A percentile compares a stretch with the other conserved stretches of the same genome.
Evolutionary conservation across 2,797 vertebrate genomes (phyloP).

Genomic region (Hapalemur alaotrensis): DNA sequence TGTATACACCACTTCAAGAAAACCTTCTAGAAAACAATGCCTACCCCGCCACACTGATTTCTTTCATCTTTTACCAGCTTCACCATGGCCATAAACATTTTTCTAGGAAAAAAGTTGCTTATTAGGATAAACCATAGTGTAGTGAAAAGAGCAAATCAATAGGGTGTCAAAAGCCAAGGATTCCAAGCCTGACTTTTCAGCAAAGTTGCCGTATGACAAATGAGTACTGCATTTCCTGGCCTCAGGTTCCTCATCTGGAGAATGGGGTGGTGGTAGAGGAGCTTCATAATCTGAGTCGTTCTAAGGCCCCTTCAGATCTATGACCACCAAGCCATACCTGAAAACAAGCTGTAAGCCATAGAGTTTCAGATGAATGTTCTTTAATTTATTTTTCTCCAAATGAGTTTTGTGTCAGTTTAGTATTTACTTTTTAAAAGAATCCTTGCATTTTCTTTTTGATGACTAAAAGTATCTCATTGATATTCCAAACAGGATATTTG

Average conservation of each 20-base stretch:
- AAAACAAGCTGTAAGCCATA: neutral
- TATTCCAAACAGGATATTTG: constrained; percentile 74
- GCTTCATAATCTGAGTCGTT: neutral
- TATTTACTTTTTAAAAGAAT: constrained; percentile 68
- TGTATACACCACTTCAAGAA: neutral
- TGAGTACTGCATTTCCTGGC: neutral
- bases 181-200: neutral
- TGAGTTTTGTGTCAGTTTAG: constrained; percentile 32
- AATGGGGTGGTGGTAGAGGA: neutral
- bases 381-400: constrained; percentile 47
- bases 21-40: neutral
- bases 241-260: neutral
- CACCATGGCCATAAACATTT: neutral
- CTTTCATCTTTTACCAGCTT: neutral
- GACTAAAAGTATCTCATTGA: constrained; percentile 76
- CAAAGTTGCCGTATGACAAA: neutral
- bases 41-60: neutral
- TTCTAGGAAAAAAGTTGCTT: neutral
- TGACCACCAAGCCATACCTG: neutral
- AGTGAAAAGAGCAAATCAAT: neutral
- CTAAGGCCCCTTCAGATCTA: neutral
- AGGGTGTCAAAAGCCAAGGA: neutral
- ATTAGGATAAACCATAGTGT: neutral
- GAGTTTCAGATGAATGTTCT: neutral
- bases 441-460: constrained; percentile 58